Evolutionary conservation across 1,140 invertebrate species (phyloP), one percentile per base, ranked within the genome.

Genomic region (Drosophila cardini): DNA sequence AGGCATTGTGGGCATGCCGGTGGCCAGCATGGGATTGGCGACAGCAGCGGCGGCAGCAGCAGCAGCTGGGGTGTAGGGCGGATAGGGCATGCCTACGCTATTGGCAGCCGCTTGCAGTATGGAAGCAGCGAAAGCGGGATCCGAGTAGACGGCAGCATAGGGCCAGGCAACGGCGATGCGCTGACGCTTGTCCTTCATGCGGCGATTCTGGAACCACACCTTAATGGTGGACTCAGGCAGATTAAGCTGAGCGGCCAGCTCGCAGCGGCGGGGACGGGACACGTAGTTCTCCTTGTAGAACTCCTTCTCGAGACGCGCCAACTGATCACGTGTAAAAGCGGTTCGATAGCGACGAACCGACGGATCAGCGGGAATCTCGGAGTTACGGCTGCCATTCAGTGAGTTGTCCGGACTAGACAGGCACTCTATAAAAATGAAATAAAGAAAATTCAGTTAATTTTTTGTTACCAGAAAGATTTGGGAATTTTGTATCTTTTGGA

Each of bases 101-200:
- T 94, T 94, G n/a, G 96, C 96, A 0, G 97, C 97, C 0, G 97
- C 97, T 81, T 98, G 97, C 0, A 98, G 93, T 6, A 99, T 94
- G n/a, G 97, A 97, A 0, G 97, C 97, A 0, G 98, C 97, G 69
- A 99, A 95, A 1, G 97, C 95, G 4, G 98, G 98, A 85, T 99
- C 98, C 2, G 96, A 95, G 93, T 98, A 98, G 26, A 98, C 97
- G 0, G 97, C 96, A 0, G 96, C 95, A 91, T 98, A 98, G 0
- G 98, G 98, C 98, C 98, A 99, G 0, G 97, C 95, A 53, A 99
- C 94, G 0, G 98, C 97, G 92, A 99, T 96, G 7, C 97, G 93
- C 91, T 99, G 98, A 0, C 98, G 94, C 84, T 99, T 99, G 93
- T 99, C 98, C 91, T 99, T 99, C 98, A 99, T 99, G n/a, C 98